These are phyloP conservation scores for Pseudomyrmex concolor DNA, from an alignment of 1,140 invertebrate species.

Conservation along the genomic window DNA sequence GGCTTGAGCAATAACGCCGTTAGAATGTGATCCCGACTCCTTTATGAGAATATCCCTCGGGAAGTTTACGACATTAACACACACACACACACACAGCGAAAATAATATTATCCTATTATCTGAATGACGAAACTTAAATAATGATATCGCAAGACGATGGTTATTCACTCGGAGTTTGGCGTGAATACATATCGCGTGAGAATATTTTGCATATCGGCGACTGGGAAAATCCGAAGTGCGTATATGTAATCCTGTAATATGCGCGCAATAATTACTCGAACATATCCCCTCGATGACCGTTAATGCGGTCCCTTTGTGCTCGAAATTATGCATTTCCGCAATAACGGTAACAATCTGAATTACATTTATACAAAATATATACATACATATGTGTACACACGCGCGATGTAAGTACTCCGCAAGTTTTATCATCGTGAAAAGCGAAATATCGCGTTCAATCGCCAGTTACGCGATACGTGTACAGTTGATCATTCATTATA, in stretches of 20 bases:
- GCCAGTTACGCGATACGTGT: conserved; percentile 27
- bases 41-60: conserved; percentile 5
- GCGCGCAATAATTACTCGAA: conserved; percentile 15
- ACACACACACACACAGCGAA: neutral
- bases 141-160: conserved; percentile 15
- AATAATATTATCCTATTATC: conserved; percentile 26
- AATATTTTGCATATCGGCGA: neutral
- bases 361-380: conserved; percentile 1
- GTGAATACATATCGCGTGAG: neutral
- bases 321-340: neutral
- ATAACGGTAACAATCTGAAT: conserved; percentile 12
- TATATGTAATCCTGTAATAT: conserved; percentile 14
- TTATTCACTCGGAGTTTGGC: neutral
- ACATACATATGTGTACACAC: too few species aligned
- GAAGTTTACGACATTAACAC: neutral
- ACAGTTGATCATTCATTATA: conserved; percentile 29
- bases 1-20: conserved; percentile 38
- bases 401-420: neutral
- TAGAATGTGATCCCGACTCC: conserved; percentile 46
- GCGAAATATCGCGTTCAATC: conserved; percentile 18
- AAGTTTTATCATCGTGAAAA: conserved; percentile 26
- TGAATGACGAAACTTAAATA: conserved; percentile 16
- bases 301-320: neutral
- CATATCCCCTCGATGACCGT: neutral
- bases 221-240: neutral